Percentiles rank a stretch among this genome's conserved stretches.
Evolutionary conservation across 2,113 vertebrate species (phyloP).

Genomic region (Ciconia maguari): DNA sequence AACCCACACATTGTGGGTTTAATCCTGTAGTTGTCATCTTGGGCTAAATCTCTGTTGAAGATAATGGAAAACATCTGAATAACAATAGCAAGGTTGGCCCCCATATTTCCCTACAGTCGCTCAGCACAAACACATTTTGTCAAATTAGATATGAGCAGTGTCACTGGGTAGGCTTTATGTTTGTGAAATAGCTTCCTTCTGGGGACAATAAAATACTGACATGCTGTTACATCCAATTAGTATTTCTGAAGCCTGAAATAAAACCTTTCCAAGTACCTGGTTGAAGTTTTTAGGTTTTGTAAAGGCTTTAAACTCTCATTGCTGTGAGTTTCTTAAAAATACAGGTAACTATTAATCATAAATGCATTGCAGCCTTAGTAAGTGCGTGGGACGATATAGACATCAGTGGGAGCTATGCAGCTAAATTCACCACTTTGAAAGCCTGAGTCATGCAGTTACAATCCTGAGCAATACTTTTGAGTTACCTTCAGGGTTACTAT

Average conservation of each 20-base stretch:
- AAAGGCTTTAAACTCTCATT: neutral
- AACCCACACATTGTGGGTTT: neutral
- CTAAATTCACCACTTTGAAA: constrained; percentile 36
- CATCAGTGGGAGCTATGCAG: constrained; percentile 39
- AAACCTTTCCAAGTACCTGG: constrained; percentile 3
- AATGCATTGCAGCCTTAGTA: neutral
- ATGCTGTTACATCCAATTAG: constrained; percentile 24
- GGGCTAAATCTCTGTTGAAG: neutral
- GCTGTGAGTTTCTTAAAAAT: neutral
- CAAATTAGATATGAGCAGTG: constrained; percentile 8
- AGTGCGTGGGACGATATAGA: neutral
- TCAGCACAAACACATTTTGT: constrained; percentile 33
- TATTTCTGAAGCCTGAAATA: constrained; percentile 6
- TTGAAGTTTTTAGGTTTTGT: neutral
- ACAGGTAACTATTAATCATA: neutral
- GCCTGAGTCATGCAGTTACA: constrained; percentile 48
- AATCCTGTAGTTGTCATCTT: neutral
- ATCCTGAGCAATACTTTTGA: neutral
- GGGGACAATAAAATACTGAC: constrained; percentile 39
- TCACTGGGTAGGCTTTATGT: neutral
- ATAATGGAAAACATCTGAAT: neutral
- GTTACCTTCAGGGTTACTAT: constrained; percentile 11
- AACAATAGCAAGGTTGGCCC: neutral
- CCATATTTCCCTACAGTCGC: neutral
- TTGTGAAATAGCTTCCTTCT: constrained; percentile 52